phyloP scores from a whole-genome alignment of 2,113 vertebrate species.

The Neopipo cinnamomea region DNA sequence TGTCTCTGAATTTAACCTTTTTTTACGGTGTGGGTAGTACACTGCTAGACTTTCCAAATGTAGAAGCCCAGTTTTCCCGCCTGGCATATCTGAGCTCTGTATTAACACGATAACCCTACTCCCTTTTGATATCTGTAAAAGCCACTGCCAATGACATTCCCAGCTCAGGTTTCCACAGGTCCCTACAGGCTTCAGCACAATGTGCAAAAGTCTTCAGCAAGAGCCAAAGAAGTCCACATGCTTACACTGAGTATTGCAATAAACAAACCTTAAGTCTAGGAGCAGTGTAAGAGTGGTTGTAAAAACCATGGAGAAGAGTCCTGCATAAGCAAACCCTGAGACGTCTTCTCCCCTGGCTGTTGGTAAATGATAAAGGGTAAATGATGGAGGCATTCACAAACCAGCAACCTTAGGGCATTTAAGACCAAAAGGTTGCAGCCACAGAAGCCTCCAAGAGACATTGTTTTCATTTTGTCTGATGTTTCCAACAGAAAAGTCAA shows the following conservation, averaged over 20 bases:
- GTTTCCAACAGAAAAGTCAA: neutral
- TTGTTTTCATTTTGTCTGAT: neutral
- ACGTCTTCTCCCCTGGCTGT: neutral
- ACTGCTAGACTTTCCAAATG: neutral
- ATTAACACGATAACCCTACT: neutral
- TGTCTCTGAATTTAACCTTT: neutral
- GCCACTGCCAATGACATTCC: neutral
- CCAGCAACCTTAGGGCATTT: fast-evolving
- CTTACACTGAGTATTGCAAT: neutral
- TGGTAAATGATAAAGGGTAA: neutral
- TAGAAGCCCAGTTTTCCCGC: neutral
- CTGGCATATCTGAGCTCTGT: neutral
- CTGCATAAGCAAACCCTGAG: neutral
- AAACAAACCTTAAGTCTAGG: neutral
- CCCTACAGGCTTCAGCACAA: neutral
- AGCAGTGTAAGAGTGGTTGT: neutral
- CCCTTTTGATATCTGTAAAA: neutral
- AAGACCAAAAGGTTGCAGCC: neutral
- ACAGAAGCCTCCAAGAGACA: neutral
- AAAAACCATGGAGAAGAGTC: neutral
- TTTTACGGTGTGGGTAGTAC: neutral
- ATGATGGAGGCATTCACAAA: neutral
- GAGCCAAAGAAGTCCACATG: neutral
- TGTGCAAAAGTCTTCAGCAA: neutral
- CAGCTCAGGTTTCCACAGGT: neutral